Evolutionary conservation across 2,888 invertebrate species (phyloP).

Genomic region (Epiblema foenella): DNA sequence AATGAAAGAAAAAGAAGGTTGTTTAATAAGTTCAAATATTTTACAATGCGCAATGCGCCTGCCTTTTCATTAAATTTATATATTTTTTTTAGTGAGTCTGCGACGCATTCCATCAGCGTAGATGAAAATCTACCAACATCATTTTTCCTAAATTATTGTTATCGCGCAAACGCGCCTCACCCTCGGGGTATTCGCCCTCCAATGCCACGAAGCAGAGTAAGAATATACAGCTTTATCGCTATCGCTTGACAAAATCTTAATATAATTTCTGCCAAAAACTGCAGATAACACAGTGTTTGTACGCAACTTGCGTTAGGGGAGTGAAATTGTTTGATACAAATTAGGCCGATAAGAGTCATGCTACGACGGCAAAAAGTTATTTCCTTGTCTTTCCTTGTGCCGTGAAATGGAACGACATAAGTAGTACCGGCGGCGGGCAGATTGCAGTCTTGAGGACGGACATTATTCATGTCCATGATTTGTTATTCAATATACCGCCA

Average conservation of each 20-base stretch:
- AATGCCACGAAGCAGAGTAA: constrained; percentile 64
- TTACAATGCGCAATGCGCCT: background rate
- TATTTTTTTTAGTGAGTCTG: constrained; percentile 48
- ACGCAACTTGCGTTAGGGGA: constrained; percentile 74
- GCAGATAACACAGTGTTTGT: constrained; percentile 78
- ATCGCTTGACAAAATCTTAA: constrained; percentile 79
- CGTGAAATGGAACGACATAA: constrained; percentile 53
- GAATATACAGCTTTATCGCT: constrained; percentile 78
- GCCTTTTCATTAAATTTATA: constrained; percentile 28
- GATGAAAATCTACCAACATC: constrained; percentile 65
- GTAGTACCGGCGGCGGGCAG: constrained; percentile 51
- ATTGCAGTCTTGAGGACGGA: constrained; percentile 48
- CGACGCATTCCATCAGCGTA: constrained; percentile 63
- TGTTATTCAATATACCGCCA: constrained; percentile 59
- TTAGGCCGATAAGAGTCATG: constrained; percentile 78
- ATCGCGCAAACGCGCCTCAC: constrained; percentile 69
- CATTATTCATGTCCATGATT: constrained; percentile 55
- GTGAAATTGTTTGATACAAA: constrained; percentile 80
- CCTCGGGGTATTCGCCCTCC: constrained; percentile 62
- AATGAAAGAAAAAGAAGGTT: constrained; percentile 57
- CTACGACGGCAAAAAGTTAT: constrained; percentile 67
- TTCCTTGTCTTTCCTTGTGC: constrained; percentile 66
- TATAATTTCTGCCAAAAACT: constrained; percentile 80
- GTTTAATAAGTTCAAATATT: background rate
- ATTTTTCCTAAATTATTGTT: constrained; percentile 74